Evolutionary conservation across 2,113 vertebrate genomes (phyloP).

Genomic region (Ciconia boyciana): DNA sequence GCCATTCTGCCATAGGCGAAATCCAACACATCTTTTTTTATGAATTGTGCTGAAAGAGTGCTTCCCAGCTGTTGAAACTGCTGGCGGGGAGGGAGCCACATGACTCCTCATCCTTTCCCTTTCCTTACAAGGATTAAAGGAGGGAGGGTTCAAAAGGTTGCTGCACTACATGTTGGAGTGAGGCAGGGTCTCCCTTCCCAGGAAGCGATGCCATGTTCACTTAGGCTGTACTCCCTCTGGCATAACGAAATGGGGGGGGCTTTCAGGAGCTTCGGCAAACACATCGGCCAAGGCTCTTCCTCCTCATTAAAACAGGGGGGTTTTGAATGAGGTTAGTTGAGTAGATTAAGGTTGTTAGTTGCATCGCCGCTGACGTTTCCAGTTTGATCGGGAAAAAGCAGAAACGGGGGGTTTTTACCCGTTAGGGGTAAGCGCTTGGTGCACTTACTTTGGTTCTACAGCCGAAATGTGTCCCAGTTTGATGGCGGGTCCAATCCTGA

Average conservation of each 20-base stretch:
- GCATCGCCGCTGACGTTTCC: neutral
- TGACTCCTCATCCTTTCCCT: slow-evolving; percentile 70
- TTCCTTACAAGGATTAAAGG: slow-evolving; percentile 69
- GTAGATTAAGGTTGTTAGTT: slow-evolving; percentile 11
- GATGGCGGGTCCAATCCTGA: neutral
- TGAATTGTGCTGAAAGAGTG: slow-evolving; percentile 70
- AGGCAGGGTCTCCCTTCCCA: slow-evolving; percentile 57
- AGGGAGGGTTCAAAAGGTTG: slow-evolving; percentile 75
- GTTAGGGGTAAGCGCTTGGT: neutral
- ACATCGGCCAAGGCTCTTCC: neutral
- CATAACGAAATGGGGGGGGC: neutral
- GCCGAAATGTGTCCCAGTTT: rapidly evolving
- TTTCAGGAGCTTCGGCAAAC: slow-evolving; percentile 19
- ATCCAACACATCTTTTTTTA: slow-evolving; percentile 72
- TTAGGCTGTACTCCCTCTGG: slow-evolving; percentile 54
- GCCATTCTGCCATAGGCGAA: slow-evolving; percentile 77
- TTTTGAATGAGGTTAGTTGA: neutral
- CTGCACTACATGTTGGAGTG: slow-evolving; percentile 36
- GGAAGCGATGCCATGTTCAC: slow-evolving; percentile 64
- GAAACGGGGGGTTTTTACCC: rapidly evolving
- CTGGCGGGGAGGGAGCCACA: slow-evolving; percentile 68
- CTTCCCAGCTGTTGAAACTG: slow-evolving; percentile 75
- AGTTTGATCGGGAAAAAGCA: neutral
- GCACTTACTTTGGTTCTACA: neutral
- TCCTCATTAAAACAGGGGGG: slow-evolving; percentile 27